A percentile compares a stretch with the other conserved stretches of the same genome.
phyloP scores from a whole-genome alignment of 1,140 invertebrate genomes.

The Oncopodura yosiiana region DNA sequence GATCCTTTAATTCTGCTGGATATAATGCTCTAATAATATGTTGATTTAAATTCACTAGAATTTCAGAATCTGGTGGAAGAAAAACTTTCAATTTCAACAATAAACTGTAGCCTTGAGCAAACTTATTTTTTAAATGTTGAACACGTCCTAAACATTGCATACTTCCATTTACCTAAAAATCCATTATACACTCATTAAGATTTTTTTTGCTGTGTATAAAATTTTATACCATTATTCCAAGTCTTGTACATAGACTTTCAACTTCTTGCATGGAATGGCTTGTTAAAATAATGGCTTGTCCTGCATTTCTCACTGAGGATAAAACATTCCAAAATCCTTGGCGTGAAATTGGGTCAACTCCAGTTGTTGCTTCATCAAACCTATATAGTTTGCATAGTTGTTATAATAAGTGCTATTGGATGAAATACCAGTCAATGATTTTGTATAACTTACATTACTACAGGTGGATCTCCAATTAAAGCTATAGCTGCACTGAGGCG shows the following conservation, averaged over 20 bases:
- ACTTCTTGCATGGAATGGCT: constrained; percentile 46
- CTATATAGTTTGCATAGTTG: no score
- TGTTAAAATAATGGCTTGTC: constrained; percentile 35
- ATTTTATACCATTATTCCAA: constrained; percentile 51
- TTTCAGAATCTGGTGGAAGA: constrained; percentile 56
- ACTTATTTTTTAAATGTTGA: constrained; percentile 49
- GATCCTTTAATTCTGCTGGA: constrained; percentile 26
- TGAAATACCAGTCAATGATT: constrained; percentile 46
- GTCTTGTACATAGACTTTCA: constrained; percentile 44
- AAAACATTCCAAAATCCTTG: constrained; percentile 41
- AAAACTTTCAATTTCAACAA: constrained; percentile 35
- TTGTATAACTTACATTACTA: no score
- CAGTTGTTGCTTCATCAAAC: constrained; percentile 58
- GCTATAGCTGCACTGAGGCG: constrained; percentile 54
- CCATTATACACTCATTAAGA: no score
- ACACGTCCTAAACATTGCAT: constrained; percentile 49
- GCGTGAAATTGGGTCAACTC: constrained; percentile 43
- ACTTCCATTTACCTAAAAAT: constrained; percentile 67
- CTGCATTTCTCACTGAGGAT: constrained; percentile 29
- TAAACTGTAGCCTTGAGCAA: constrained; percentile 52
- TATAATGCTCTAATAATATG: background rate
- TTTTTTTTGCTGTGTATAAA: no score
- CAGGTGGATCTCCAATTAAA: constrained; percentile 51
- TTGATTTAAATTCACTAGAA: background rate
- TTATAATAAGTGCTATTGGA: no score